phyloP scores from a whole-genome alignment of 2,113 vertebrate species.

The Athene noctua region DNA sequence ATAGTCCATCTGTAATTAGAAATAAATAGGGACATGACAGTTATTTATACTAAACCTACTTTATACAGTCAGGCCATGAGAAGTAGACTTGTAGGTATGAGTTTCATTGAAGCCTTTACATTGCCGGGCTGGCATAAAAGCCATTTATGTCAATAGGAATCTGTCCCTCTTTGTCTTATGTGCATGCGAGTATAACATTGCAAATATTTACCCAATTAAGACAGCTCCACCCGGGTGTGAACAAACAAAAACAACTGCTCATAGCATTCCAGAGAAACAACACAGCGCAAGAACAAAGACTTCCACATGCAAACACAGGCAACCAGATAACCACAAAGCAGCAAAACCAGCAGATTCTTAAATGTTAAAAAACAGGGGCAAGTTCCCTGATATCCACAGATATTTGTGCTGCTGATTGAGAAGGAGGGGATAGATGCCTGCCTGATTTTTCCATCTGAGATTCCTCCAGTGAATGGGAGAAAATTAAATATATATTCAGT shows the following conservation, averaged over 20 bases:
- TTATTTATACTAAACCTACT: neutral
- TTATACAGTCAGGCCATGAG: neutral
- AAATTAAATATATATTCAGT: neutral
- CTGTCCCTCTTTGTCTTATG: neutral
- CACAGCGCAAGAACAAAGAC: constrained; percentile 15
- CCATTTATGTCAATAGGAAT: neutral
- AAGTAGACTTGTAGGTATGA: neutral
- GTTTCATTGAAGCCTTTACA: neutral
- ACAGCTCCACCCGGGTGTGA: neutral
- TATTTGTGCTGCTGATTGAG: neutral
- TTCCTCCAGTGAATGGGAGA: neutral
- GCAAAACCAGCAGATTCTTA: neutral
- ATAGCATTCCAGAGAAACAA: constrained; percentile 40
- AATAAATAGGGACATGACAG: neutral
- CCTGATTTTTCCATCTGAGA: neutral
- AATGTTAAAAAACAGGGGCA: neutral
- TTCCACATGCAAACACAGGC: neutral
- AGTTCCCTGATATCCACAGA: neutral
- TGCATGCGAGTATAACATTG: neutral
- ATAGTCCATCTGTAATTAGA: neutral
- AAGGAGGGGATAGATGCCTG: neutral
- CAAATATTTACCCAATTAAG: constrained; percentile 50
- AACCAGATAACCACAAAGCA: neutral
- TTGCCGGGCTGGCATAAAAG: neutral
- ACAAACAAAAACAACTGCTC: constrained; percentile 63